A percentile compares a stretch with the other conserved stretches of the same genome.
Evolutionary conservation across 2,797 vertebrate species (phyloP).

Genomic region (Enteromius mattozi): DNA sequence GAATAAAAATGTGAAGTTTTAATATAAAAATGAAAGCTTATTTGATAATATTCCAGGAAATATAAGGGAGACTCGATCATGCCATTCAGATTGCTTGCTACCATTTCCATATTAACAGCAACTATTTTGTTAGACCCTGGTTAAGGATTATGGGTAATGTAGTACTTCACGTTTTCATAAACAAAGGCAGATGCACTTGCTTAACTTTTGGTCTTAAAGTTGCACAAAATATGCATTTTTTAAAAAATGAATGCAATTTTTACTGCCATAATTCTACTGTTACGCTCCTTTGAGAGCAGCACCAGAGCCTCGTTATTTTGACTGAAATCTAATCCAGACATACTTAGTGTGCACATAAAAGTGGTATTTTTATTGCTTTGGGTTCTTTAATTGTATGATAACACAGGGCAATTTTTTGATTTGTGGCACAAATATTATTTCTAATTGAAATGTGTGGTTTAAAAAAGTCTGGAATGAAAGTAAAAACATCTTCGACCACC

Average conservation of each 20-base stretch:
- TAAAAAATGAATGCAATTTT: background rate
- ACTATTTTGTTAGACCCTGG: background rate
- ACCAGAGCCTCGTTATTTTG: background rate
- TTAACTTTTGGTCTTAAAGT: background rate
- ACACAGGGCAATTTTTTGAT: conserved; percentile 11
- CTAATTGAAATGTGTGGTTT: background rate
- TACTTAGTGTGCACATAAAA: background rate
- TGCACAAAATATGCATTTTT: background rate
- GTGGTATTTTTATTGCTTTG: conserved; percentile 25
- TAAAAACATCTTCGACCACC: conserved; percentile 24
- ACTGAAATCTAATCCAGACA: conserved; percentile 5
- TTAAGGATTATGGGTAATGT: background rate
- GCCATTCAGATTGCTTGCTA: background rate
- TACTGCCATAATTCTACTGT: background rate
- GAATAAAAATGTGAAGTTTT: background rate
- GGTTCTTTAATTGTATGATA: conserved; percentile 20
- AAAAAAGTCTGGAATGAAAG: conserved; percentile 13
- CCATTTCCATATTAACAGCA: no score
- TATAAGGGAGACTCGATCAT: background rate
- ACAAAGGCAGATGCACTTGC: background rate
- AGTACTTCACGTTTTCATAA: background rate
- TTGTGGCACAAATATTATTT: conserved; percentile 23
- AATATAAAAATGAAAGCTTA: background rate
- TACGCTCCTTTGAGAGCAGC: background rate
- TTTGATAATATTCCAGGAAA: background rate